Percentiles rank a stretch among this genome's conserved stretches.
Conservation (phyloP, 2,797 vertebrate genomes). For the Protosalanx chinensis region DNA sequence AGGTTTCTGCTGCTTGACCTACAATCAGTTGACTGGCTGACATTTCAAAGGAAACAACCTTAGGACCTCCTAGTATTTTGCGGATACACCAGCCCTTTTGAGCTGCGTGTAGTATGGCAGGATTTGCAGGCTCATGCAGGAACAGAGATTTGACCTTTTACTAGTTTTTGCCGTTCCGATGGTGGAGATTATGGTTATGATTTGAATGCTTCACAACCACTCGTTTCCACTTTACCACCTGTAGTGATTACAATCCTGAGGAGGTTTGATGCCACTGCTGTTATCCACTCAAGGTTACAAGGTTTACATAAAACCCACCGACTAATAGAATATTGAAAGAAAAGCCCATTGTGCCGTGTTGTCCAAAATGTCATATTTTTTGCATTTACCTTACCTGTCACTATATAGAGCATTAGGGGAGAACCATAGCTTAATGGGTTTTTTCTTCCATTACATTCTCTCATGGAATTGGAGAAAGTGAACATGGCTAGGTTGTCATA, state of each 20-base stretch:
- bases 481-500: constrained; percentile 3
- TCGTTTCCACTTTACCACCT: not conserved
- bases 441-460: not conserved
- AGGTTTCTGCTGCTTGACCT: not conserved
- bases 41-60: not conserved
- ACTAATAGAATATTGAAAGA: not conserved
- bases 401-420: not conserved
- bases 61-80: not conserved
- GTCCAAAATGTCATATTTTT: not conserved
- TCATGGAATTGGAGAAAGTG: not conserved
- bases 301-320: not conserved
- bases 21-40: too few species aligned
- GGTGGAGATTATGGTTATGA: not conserved
- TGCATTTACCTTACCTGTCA: not conserved
- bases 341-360: not conserved
- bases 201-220: not conserved
- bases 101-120: not conserved
- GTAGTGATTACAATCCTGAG: not conserved
- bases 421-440: not conserved
- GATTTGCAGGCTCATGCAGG: not conserved
- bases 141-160: not conserved
- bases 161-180: not conserved
- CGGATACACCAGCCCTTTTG: not conserved
- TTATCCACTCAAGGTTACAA: constrained; percentile 3
- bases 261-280: not conserved